Evolutionary conservation across 1,140 invertebrate species (phyloP).

Genomic region (Drosophila yakuba): DNA sequence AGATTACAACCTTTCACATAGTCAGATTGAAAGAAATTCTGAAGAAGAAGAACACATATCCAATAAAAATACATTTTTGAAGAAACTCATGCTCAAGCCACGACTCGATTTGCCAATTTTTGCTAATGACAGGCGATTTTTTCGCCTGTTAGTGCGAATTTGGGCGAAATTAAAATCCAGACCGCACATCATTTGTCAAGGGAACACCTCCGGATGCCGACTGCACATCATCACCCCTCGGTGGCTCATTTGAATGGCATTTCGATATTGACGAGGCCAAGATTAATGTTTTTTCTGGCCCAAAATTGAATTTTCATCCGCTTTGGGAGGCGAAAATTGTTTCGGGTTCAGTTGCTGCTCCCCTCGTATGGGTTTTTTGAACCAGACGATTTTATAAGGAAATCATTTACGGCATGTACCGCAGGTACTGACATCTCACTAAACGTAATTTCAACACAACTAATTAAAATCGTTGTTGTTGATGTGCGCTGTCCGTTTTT

Average conservation of each 20-base stretch:
- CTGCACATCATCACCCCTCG: slow-evolving; percentile 5
- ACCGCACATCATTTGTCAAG: slow-evolving; percentile 64
- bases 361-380: slow-evolving; percentile 49
- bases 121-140: slow-evolving; percentile 69
- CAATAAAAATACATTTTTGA: neutral
- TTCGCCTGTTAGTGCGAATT: slow-evolving; percentile 43
- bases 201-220: slow-evolving; percentile 38
- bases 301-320: slow-evolving; percentile 14
- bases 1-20: slow-evolving; percentile 5
- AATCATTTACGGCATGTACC: slow-evolving; percentile 35
- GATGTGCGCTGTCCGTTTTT: slow-evolving; percentile 9
- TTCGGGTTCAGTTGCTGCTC: slow-evolving; percentile 5
- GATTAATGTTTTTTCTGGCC: slow-evolving; percentile 55
- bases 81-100: neutral
- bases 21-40: neutral
- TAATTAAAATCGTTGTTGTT: slow-evolving; percentile 60
- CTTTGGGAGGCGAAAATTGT: neutral
- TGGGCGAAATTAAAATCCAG: slow-evolving; percentile 59
- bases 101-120: slow-evolving; percentile 33
- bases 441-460: slow-evolving; percentile 54
- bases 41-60: neutral
- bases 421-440: slow-evolving; percentile 45
- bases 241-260: slow-evolving; percentile 54
- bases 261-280: slow-evolving; percentile 47
- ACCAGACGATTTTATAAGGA: slow-evolving; percentile 40